A percentile compares a stretch with the other conserved stretches of the same genome.
Conservation (phyloP, 2,888 invertebrate genomes). For the Odontothrips loti region DNA sequence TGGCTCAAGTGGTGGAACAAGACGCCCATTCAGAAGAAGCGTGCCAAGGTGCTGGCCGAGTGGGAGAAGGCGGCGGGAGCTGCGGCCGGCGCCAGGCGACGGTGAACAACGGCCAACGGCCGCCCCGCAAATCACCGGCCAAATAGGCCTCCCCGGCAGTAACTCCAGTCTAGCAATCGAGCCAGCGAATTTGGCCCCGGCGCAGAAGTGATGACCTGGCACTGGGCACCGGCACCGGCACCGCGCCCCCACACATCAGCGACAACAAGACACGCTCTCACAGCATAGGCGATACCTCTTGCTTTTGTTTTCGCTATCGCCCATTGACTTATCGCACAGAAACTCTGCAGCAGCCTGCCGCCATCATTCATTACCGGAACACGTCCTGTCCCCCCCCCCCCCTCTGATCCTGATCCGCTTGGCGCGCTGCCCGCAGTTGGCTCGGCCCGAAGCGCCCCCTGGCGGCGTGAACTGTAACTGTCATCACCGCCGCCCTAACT, state of each 20-base stretch:
- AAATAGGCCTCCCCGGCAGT: background rate
- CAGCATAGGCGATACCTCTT: too few relatives aligned
- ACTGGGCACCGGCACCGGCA: too few relatives aligned
- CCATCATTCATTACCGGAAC: background rate
- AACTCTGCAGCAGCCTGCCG: too few relatives aligned
- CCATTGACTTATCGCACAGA: too few relatives aligned
- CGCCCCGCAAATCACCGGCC: background rate
- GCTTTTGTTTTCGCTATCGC: too few relatives aligned
- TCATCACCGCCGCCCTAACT: background rate
- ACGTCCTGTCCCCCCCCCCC: background rate
- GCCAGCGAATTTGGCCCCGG: background rate
- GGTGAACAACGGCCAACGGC: too few relatives aligned
- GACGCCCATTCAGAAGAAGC: constrained; percentile 12
- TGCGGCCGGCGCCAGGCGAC: background rate
- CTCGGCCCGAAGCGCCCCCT: background rate
- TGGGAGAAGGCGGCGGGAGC: constrained; percentile 3
- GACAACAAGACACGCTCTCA: too few relatives aligned
- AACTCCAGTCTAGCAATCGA: background rate
- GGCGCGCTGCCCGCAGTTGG: background rate
- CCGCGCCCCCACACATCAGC: too few relatives aligned
- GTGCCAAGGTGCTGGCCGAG: constrained; percentile 13
- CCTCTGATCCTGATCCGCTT: background rate
- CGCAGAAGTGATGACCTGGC: background rate
- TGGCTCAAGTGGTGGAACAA: constrained; percentile 7
- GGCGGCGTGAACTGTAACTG: background rate